These are phyloP conservation scores for Thumatha senex DNA, from an alignment of 2,888 invertebrate species.

Conservation along the genomic window DNA sequence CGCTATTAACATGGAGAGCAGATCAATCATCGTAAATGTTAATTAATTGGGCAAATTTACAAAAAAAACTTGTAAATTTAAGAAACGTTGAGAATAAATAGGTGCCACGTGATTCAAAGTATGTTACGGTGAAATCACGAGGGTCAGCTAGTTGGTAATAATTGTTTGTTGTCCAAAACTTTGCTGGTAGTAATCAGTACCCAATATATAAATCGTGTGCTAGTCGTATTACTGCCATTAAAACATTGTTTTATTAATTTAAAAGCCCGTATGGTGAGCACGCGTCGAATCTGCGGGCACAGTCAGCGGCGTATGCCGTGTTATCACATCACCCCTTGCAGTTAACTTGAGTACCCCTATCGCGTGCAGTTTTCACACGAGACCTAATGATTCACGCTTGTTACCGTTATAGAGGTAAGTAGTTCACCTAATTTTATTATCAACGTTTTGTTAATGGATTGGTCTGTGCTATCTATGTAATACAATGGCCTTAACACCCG, in stretches of 20 bases:
- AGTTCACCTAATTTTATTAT: conserved; percentile 13
- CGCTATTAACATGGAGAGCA: no score
- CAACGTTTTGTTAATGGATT: conserved; percentile 5
- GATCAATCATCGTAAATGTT: no score
- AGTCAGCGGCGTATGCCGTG: conserved; percentile 28
- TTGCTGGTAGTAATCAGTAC: no score
- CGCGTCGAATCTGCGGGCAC: conserved; percentile 51
- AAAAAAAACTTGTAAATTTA: no score
- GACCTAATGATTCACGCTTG: conserved; percentile 37
- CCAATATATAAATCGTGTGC: background rate
- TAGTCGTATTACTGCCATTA: conserved; percentile 1
- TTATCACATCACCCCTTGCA: conserved; percentile 61
- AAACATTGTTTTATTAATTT: conserved; percentile 31
- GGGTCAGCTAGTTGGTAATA: no score
- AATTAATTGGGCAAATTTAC: no score
- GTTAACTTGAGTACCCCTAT: conserved; percentile 63
- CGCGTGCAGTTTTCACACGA: conserved; percentile 69
- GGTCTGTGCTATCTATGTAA: background rate
- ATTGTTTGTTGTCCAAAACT: no score
- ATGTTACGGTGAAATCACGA: no score
- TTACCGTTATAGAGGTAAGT: conserved; percentile 25
- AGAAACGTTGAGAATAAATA: no score
- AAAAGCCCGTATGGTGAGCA: conserved; percentile 48
- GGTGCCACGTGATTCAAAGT: no score
- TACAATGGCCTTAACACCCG: conserved; percentile 1